Evolutionary conservation across 2,797 vertebrate genomes (phyloP), one percentile per base, ranked within the genome.

Genomic region (Selene dorsalis): DNA sequence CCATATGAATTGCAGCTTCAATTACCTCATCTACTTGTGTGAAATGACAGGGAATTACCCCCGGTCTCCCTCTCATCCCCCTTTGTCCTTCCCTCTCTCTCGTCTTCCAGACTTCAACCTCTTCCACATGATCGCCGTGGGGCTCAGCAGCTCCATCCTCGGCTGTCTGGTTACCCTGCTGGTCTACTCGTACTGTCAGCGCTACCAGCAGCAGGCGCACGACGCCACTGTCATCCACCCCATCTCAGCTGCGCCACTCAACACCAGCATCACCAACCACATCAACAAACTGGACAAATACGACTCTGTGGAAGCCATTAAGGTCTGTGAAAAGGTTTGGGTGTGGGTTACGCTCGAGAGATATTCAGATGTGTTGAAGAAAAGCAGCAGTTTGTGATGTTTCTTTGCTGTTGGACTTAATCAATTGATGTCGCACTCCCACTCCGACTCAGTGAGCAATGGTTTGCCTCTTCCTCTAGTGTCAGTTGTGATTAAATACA

Each of bases 271-370:
- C 89, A 99, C 97, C 76, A 99, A 99, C 91, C 98, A 99, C 91
- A 97, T 99, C 95, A 99, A 99, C 94, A 99, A 99, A 87, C 94
- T 99, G 94, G 98, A 99, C 93, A 99, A 99, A 84, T 99, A 97
- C 0, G 97, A 99, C 93, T 96, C 98, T 0, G 96, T 99, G 88
- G 98, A 99, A 93, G 98, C 97, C 90, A 98, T 99, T 85, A 99
- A 99, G 97, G 98, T 99, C 82, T 89, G 96, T 88, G 69, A 43
- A 50, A 43, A 13, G 73, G 48, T 72, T 65, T 57, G 32, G 6
- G 32, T 22, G 18, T 1, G 22, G 67, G 52, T 77, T 73, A 50
- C 6, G 7, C 62, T 55, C 58, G 62, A 77, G 61, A 70, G 43
- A 75, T 73, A 57, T 78, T 20, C 26, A 18, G 55, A 65, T 70